Evolutionary conservation across 2,888 invertebrate genomes (phyloP), one percentile per base, ranked within the genome.

Genomic region (Marronus borbonicus): DNA sequence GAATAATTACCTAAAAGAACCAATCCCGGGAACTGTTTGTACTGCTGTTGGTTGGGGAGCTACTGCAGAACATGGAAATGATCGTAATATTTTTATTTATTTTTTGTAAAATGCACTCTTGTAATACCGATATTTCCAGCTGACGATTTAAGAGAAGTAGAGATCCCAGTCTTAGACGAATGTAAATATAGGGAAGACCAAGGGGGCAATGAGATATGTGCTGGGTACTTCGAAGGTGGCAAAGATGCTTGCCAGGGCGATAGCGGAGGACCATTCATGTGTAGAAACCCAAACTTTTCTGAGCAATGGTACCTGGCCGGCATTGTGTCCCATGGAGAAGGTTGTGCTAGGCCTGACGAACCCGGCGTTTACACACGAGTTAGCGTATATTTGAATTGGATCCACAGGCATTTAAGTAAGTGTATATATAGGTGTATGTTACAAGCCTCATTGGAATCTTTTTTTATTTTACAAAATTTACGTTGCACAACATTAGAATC

Each of bases 21-120:
- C 96, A 4, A 82, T 88, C 28, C 89, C 93, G n/a, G 92, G 92
- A 4, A 92, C 93, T 0, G 85, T 92, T 0, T 96, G 96, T 84
- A 92, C 93, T 0, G 93, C 94, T 1, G 92, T 95, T 10, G 96
- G 97, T 14, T 97, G 97, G 97, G 97, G 97, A 72, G 94, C 95
- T 1, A 92, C 92, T 0, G 85, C 89, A 0, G 96, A 96, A 87
- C 92, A 93, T 84, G 96, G 96, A 74, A 91, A 92, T 3, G 94
- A 95, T 88, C 95, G 96, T 96, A 89, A 93, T 58, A 2, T 4
- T 36, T 36, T 36, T 36, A 36, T 5, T 36, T 36, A 36, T 36
- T 36, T 5, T 5, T 36, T 12, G 8, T 12, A 5, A 17, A 20
- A 4, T 55, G 3, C 20, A 20, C 55, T 58, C 20, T 20, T 58